A percentile compares a stretch with the other conserved stretches of the same genome.
These are phyloP conservation scores for Tridacna crocea DNA, from an alignment of 2,888 invertebrate species.

Conservation along the genomic window DNA sequence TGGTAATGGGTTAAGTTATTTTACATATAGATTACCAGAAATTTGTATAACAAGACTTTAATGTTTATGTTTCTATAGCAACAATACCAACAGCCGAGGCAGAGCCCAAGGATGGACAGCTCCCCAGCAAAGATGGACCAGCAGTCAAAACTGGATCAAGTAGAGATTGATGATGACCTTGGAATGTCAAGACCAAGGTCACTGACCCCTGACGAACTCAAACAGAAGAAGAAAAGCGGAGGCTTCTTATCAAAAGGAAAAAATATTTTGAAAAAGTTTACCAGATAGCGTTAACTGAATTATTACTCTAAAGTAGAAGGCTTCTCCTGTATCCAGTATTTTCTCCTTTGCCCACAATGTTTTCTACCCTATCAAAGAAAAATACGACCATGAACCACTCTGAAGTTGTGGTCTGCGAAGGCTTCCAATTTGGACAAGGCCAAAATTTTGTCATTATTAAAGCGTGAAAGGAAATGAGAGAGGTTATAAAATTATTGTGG, in stretches of 20 bases:
- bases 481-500: background rate
- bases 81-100: slow-evolving; percentile 50
- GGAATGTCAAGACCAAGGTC: slow-evolving; percentile 61
- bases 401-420: too few relatives aligned
- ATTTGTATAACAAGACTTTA: too few relatives aligned
- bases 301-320: too few relatives aligned
- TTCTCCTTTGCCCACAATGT: too few relatives aligned
- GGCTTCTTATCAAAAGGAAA: slow-evolving; percentile 79
- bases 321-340: too few relatives aligned
- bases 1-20: too few relatives aligned
- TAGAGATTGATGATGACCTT: slow-evolving; percentile 56
- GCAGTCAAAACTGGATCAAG: slow-evolving; percentile 58
- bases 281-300: slow-evolving; percentile 64
- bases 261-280: slow-evolving; percentile 81
- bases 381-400: too few relatives aligned
- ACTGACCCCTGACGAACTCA: slow-evolving; percentile 69
- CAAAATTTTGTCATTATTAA: too few relatives aligned
- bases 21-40: too few relatives aligned
- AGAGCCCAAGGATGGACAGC: slow-evolving; percentile 46
- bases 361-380: too few relatives aligned
- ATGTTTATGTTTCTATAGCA: slow-evolving; percentile 15
- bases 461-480: too few relatives aligned
- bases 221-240: slow-evolving; percentile 75
- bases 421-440: too few relatives aligned
- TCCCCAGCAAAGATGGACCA: slow-evolving; percentile 57